Evolutionary conservation across 2,888 invertebrate genomes (phyloP).

Genomic region (Cryptocephalus moraei): DNA sequence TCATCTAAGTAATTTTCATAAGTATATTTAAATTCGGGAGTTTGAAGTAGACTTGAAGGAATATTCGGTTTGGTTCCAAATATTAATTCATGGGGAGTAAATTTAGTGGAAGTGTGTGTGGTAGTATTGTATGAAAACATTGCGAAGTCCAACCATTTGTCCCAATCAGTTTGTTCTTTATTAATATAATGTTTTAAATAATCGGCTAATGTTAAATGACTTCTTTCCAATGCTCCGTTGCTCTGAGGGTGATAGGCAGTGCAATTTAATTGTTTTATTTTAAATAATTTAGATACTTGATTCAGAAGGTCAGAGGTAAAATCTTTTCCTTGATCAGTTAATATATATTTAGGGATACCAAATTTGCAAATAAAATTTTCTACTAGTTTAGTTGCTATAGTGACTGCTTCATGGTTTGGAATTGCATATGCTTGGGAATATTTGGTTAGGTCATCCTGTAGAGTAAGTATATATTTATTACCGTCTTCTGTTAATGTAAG

Average conservation of each 20-base stretch:
- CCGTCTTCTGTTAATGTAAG: slow-evolving; percentile 20
- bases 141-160: slow-evolving; percentile 23
- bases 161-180: slow-evolving; percentile 22
- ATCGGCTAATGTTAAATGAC: slow-evolving; percentile 2
- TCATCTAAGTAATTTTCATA: slow-evolving; percentile 19
- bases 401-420: slow-evolving; percentile 25
- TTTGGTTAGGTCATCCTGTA: slow-evolving; percentile 29
- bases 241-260: slow-evolving; percentile 27
- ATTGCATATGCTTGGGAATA: slow-evolving; percentile 24
- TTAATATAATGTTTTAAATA: slow-evolving; percentile 25
- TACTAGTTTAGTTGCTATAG: slow-evolving; percentile 21
- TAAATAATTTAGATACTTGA: slow-evolving; percentile 24
- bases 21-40: slow-evolving; percentile 21
- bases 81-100: slow-evolving; percentile 25
- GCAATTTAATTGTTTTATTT: slow-evolving; percentile 22
- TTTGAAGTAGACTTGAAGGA: slow-evolving; percentile 15
- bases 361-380: slow-evolving; percentile 16
- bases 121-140: slow-evolving; percentile 25
- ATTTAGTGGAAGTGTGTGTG: slow-evolving; percentile 24
- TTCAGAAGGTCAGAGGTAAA: slow-evolving; percentile 27
- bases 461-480: slow-evolving; percentile 26
- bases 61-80: slow-evolving; percentile 23
- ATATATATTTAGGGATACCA: slow-evolving; percentile 12
- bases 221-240: slow-evolving; percentile 5
- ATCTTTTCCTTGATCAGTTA: slow-evolving; percentile 31